Base-by-base conservation (phyloP, 2,888 invertebrate species). In the Acanthacorydalis orientalis region DNA sequence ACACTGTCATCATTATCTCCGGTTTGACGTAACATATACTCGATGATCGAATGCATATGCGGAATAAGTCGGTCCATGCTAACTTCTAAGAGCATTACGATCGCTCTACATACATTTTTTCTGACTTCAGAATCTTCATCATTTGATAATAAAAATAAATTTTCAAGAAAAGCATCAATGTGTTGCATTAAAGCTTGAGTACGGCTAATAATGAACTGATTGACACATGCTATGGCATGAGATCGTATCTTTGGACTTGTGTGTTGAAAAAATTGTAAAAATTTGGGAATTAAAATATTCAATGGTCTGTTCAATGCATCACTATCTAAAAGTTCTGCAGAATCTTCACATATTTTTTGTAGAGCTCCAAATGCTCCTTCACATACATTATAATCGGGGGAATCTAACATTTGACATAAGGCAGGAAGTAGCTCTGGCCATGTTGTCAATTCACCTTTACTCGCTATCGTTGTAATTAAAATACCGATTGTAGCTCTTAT, bases 311-410 rank as follows among this genome's bases (percentile, higher is more conserved):
- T 86, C 33, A 87, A 65, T 16, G 82, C 80, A 60, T 87, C 86
- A 55, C 83, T 84, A 60, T 91, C 91, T 51, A 95, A 66, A 47
- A 84, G 69, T 60, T 95, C 92, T 0, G 89, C 82, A 32, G 91
- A 91, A 64, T 98, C 98, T 71, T 98, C 98, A 67, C 97, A 98
- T 47, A 98, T 93, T 68, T 97, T 97, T 66, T 97, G 95, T 53
- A 98, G 65, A 10, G 97, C 95, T 56, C 93, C 93, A 68, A 98
- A 90, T 39, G 97, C 89, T 57, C 96, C 95, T 78, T 97, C 96
- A 64, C 92, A 90, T 57, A 91, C 80, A 72, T 86, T 87, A 61
- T 90, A 89, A 65, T 96, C 89, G 56, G 83, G 83, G 10, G 90
- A 89, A 60, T 95, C 93, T 33, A 98, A 76, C 79, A 91, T 83